phyloP scores from a whole-genome alignment of 2,888 invertebrate genomes.

The Clistopyga incitator region DNA sequence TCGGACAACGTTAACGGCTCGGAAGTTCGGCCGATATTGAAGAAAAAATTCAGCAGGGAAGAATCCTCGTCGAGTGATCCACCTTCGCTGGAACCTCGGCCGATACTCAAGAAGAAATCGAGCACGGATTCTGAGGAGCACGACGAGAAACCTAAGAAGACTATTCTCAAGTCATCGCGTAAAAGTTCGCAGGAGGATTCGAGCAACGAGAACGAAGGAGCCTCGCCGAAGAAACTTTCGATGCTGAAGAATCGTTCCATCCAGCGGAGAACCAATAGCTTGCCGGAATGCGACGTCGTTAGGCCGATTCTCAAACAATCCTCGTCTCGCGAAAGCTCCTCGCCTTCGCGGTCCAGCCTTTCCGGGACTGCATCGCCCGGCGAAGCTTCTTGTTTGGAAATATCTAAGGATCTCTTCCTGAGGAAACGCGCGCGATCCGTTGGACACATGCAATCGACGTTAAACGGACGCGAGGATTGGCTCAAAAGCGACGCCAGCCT shows the following conservation, averaged over 20 bases:
- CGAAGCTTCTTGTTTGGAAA: conserved; percentile 85
- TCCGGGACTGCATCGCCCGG: conserved; percentile 84
- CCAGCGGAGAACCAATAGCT: conserved; percentile 86
- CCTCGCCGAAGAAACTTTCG: conserved; percentile 86
- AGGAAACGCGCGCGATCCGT: conserved; percentile 81
- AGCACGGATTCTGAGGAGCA: conserved; percentile 91
- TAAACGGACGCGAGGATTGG: conserved; percentile 62
- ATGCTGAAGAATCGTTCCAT: conserved; percentile 86
- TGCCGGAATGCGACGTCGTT: conserved; percentile 85
- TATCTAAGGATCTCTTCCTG: conserved; percentile 83
- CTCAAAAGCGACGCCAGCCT: conserved; percentile 43
- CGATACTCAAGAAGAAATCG: conserved; percentile 95
- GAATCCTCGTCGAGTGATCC: conserved; percentile 84
- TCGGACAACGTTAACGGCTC: conserved; percentile 84
- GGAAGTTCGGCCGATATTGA: conserved; percentile 91
- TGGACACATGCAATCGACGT: conserved; percentile 76
- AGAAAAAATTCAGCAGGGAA: conserved; percentile 92
- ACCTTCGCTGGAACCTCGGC: conserved; percentile 84
- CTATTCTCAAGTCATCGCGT: conserved; percentile 91
- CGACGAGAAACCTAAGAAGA: conserved; percentile 89
- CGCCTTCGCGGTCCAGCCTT: conserved; percentile 88
- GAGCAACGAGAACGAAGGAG: conserved; percentile 86
- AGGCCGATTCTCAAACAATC: conserved; percentile 89
- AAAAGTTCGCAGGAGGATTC: conserved; percentile 88
- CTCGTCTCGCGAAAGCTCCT: conserved; percentile 86